Percentiles rank a stretch among this genome's conserved stretches.
Evolutionary conservation across 2,113 vertebrate genomes (phyloP).

Genomic region (Sciurus niger): DNA sequence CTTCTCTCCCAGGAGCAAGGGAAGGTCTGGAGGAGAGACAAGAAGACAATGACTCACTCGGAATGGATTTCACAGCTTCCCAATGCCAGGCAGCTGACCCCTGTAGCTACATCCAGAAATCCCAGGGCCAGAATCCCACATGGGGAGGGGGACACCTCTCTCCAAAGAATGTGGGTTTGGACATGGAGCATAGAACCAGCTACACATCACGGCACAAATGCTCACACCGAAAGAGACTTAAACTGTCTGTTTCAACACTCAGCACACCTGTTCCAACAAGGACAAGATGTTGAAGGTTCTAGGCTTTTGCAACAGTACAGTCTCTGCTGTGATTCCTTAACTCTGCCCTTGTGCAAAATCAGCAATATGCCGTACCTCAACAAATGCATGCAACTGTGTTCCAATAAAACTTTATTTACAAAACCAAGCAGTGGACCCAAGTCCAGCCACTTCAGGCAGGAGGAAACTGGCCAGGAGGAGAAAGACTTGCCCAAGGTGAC

Average conservation of each 20-base stretch:
- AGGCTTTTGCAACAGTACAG: not conserved
- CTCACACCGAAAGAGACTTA: not conserved
- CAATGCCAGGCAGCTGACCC: too few species aligned
- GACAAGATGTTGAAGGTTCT: not conserved
- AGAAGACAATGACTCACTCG: too few species aligned
- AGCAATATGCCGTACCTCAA: not conserved
- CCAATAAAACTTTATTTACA: slow-evolving; percentile 58
- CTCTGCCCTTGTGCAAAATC: not conserved
- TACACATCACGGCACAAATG: not conserved
- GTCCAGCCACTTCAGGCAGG: not conserved
- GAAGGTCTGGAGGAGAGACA: too few species aligned
- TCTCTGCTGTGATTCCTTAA: not conserved
- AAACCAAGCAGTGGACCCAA: not conserved
- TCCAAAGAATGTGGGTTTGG: too few species aligned
- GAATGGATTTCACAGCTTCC: too few species aligned
- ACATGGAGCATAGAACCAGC: too few species aligned
- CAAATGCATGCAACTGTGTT: not conserved
- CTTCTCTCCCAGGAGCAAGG: too few species aligned
- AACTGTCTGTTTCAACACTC: not conserved
- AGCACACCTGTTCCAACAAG: not conserved
- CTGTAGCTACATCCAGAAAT: too few species aligned
- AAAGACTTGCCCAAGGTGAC: not conserved
- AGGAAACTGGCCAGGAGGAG: not conserved
- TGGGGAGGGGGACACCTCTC: too few species aligned
- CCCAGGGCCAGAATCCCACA: too few species aligned